These are phyloP conservation scores for Lepidochitona cinerea DNA, from an alignment of 2,888 invertebrate species.

Conservation along the genomic window DNA sequence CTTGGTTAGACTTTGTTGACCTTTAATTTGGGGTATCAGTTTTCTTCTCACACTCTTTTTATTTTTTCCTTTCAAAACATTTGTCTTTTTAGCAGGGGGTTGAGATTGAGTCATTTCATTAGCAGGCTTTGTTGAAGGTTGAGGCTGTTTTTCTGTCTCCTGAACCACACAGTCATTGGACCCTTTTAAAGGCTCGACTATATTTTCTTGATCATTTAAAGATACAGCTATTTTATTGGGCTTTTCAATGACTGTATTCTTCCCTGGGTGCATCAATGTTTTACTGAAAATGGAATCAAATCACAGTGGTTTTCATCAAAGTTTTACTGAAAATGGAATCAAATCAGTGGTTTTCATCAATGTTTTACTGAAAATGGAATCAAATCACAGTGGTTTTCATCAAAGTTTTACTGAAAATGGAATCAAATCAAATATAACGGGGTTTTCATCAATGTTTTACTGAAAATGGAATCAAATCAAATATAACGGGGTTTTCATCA, in stretches of 20 bases:
- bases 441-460: too few relatives aligned
- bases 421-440: too few relatives aligned
- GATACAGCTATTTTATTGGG: background rate
- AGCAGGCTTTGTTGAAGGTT: background rate
- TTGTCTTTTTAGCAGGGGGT: background rate
- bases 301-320: too few relatives aligned
- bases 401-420: too few relatives aligned
- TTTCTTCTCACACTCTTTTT: conserved; percentile 39
- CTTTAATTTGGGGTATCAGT: conserved; percentile 54
- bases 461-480: too few relatives aligned
- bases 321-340: too few relatives aligned
- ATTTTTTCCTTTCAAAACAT: background rate
- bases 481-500: too few relatives aligned
- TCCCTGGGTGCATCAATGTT: conserved; percentile 46
- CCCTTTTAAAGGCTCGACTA: too few relatives aligned
- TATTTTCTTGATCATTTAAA: background rate
- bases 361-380: too few relatives aligned
- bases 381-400: too few relatives aligned
- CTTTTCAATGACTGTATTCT: conserved; percentile 21
- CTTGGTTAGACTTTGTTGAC: conserved; percentile 46
- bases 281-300: conserved; percentile 32
- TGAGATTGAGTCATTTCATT: too few relatives aligned
- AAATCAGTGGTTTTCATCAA: too few relatives aligned
- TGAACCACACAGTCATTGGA: background rate
- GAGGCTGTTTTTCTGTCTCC: background rate